A percentile compares a stretch with the other conserved stretches of the same genome.
Evolutionary conservation across 2,888 invertebrate species (phyloP).

Genomic region (Eristalinus sepulchralis): DNA sequence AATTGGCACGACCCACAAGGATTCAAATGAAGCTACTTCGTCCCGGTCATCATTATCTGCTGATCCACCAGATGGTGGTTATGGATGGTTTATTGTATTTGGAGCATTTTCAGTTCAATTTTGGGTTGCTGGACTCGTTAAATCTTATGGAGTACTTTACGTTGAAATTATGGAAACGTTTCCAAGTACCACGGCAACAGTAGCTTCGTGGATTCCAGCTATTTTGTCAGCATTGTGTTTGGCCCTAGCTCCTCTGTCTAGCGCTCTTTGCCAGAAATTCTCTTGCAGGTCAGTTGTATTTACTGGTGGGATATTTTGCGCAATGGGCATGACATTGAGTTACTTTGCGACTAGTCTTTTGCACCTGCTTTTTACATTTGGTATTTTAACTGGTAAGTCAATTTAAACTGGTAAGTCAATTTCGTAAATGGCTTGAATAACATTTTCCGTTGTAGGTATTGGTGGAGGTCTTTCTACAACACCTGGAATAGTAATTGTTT

Average conservation of each 20-base stretch:
- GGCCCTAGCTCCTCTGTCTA: constrained; percentile 88
- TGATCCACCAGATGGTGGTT: constrained; percentile 87
- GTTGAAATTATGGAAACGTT: constrained; percentile 91
- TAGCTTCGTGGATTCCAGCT: constrained; percentile 91
- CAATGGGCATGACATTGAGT: constrained; percentile 86
- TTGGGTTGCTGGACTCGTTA: constrained; percentile 90
- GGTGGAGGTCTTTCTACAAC: constrained; percentile 91
- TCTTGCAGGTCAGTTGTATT: constrained; percentile 87
- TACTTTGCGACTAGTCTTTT: constrained; percentile 87
- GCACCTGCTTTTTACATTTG: constrained; percentile 87
- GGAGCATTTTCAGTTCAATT: constrained; percentile 91
- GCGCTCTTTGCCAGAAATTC: constrained; percentile 87
- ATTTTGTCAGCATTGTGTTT: constrained; percentile 88
- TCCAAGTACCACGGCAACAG: constrained; percentile 87
- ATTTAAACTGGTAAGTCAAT: constrained; percentile 81
- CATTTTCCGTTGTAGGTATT: constrained; percentile 82
- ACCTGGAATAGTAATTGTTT: constrained; percentile 90
- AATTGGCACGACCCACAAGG: constrained; percentile 45
- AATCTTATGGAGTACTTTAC: constrained; percentile 90
- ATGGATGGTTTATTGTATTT: constrained; percentile 89
- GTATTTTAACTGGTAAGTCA: constrained; percentile 85
- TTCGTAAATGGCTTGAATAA: background rate
- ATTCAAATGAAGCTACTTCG: constrained; percentile 73
- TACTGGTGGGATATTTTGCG: constrained; percentile 87
- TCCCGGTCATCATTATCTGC: constrained; percentile 76